Conservation (phyloP, 2,797 vertebrate genomes). For the Trematomus bernacchii region DNA sequence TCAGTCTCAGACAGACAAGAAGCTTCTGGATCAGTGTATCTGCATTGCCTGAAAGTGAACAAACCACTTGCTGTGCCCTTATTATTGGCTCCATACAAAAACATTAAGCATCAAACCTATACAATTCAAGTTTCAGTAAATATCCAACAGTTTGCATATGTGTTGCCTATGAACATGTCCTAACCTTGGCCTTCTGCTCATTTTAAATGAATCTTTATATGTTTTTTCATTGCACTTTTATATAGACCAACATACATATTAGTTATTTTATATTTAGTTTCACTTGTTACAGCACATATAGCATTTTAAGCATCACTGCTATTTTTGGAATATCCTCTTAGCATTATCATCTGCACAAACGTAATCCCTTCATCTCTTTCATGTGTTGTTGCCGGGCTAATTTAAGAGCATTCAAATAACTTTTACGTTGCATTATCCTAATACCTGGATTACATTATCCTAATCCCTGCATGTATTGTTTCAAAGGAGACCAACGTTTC, state of each 20-base stretch:
- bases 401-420: too few species aligned
- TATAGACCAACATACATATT: too few species aligned
- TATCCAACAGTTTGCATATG: too few species aligned
- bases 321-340: background rate
- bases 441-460: slow-evolving; percentile 9
- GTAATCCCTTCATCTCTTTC: slow-evolving; percentile 3
- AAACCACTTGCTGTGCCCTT: background rate
- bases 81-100: too few species aligned
- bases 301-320: background rate
- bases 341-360: background rate
- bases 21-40: background rate
- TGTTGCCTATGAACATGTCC: too few species aligned
- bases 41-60: too few species aligned
- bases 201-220: background rate
- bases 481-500: slow-evolving; percentile 1
- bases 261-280: background rate
- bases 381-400: background rate
- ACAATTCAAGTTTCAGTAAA: too few species aligned
- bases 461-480: slow-evolving; percentile 45
- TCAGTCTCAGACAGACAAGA: background rate
- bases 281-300: background rate
- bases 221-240: too few species aligned
- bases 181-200: too few species aligned
- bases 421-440: slow-evolving; percentile 10
- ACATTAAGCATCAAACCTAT: too few species aligned